Evolutionary conservation across 1,140 invertebrate species (phyloP), one percentile per base, ranked within the genome.

Genomic region (Mesaphorura yosii): DNA sequence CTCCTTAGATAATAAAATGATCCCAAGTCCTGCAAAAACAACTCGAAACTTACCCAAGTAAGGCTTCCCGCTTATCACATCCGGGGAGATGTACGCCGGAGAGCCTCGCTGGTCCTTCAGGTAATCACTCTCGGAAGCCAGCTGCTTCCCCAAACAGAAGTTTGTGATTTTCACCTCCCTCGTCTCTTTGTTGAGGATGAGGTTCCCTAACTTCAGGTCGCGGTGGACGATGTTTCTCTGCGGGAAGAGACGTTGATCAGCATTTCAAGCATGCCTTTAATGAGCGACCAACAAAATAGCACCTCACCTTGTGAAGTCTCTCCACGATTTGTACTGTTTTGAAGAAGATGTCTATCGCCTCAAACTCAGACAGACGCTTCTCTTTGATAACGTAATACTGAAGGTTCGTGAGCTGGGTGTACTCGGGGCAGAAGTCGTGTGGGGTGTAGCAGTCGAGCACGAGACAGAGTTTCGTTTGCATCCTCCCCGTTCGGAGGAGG

Each of bases 341-440:
- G 64, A 78, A 78, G 65, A 88, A 86, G 65, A 88, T 84, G 31
- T 80, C 65, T 38, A 87, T 73, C 25, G 83, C 80, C 69, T 87
- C 83, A 63, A 76, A 78, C 66, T 88, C 84, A 10, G 75, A 73
- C 26, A 88, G 73, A 68, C 83, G 86, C 63, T 85, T 86, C 59
- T 85, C 82, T 68, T 79, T 81, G 44, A 86, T 86, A 4, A 88
- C 82, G 70, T 87, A 84, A 66, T 86, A 81, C 62, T 88, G 84
- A 7, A 88, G 70, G 68, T 86, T 88, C 20, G 86, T 78, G 1
- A 83, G 68, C 60, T 83, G 77, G 20, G 74, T 74, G 38, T 77
- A 82, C 63, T 77, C 74, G 37, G 76, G 74, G 68, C 77, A 79
- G 63, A 83, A 86, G 65, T 86, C 81, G 64, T 87, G 83, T 1